A percentile compares a stretch with the other conserved stretches of the same genome.
These are phyloP conservation scores for Crossaster papposus DNA, from an alignment of 53 echinoderm and acorn worm species.

Conservation along the genomic window DNA sequence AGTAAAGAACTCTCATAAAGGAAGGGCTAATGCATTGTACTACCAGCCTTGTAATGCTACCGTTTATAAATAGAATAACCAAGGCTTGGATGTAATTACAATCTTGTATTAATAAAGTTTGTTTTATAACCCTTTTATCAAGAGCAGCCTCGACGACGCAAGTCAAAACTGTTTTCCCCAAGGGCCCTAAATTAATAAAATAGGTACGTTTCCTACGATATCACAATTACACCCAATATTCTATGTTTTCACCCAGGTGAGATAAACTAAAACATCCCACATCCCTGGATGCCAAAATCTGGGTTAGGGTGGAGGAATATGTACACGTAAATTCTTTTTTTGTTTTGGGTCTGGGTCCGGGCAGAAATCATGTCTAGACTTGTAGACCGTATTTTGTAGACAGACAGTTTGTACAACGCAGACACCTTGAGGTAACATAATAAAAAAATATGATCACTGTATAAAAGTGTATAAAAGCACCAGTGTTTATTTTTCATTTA, in stretches of 20 bases:
- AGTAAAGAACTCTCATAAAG: too few species aligned
- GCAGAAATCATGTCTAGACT: background rate
- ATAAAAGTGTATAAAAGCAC: background rate
- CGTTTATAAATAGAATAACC: too few species aligned
- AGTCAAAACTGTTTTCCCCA: too few species aligned
- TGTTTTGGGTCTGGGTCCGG: background rate
- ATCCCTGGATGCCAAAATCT: background rate
- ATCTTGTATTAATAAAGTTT: too few species aligned
- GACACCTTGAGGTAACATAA: background rate
- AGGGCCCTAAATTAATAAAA: too few species aligned
- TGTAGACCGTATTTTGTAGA: background rate
- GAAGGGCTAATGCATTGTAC: too few species aligned
- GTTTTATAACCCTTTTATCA: too few species aligned
- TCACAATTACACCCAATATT: background rate
- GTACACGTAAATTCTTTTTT: background rate
- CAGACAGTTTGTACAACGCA: background rate
- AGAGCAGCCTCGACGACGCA: too few species aligned
- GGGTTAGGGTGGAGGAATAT: background rate
- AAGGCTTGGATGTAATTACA: too few species aligned
- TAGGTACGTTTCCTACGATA: background rate
- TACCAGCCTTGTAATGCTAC: too few species aligned
- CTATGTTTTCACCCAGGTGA: background rate
- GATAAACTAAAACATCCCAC: background rate
- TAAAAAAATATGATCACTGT: background rate
- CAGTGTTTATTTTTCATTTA: too few species aligned